phyloP scores from a whole-genome alignment of 2,797 vertebrate species.

The Phataginus tricuspis region DNA sequence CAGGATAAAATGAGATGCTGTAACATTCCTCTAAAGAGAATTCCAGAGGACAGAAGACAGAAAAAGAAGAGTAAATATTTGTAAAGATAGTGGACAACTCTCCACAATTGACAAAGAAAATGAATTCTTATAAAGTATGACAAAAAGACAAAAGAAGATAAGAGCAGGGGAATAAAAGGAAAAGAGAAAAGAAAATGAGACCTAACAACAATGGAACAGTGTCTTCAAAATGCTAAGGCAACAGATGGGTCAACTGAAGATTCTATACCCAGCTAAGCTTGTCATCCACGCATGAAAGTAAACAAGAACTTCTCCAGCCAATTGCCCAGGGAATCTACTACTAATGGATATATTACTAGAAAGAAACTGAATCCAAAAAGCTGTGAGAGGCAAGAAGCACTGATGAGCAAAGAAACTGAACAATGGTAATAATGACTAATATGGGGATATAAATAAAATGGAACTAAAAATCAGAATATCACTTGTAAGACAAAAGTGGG shows the following conservation, averaged over 20 bases:
- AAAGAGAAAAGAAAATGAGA: neutral
- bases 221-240: neutral
- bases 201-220: neutral
- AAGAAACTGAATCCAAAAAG: neutral
- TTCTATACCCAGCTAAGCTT: neutral
- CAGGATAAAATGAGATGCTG: neutral
- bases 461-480: neutral
- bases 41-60: neutral
- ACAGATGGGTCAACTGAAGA: neutral
- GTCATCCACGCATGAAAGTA: neutral
- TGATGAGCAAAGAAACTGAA: neutral
- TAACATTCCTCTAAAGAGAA: neutral
- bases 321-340: neutral
- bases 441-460: neutral
- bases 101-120: neutral
- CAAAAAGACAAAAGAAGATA: neutral
- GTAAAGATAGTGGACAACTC: neutral
- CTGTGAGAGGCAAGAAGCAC: neutral
- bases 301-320: neutral
- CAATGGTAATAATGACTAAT: neutral
- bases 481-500: neutral
- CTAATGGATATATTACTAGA: neutral
- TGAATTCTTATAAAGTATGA: neutral
- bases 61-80: neutral
- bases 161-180: neutral